A percentile compares a stretch with the other conserved stretches of the same genome.
These are phyloP conservation scores for Oxystoma pomonae DNA, from an alignment of 2,888 invertebrate genomes.

Conservation along the genomic window DNA sequence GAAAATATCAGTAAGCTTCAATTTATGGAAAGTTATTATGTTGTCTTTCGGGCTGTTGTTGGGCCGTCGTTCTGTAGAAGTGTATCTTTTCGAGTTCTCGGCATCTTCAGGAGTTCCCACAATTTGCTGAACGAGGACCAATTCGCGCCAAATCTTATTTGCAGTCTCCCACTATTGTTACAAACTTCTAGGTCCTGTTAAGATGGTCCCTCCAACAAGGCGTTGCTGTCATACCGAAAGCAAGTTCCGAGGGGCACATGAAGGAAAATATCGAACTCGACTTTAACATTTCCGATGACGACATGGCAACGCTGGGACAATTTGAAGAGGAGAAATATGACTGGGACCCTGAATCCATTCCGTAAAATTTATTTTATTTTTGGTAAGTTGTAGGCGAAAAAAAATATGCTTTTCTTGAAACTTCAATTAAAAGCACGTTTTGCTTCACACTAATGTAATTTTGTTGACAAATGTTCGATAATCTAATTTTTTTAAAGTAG, in stretches of 20 bases:
- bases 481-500: too few species aligned
- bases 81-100: too few species aligned
- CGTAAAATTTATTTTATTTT: not conserved
- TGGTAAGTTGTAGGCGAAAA: not conserved
- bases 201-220: conserved; percentile 71
- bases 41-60: too few species aligned
- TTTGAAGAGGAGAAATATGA: conserved; percentile 50
- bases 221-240: conserved; percentile 65
- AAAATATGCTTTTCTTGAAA: too few species aligned
- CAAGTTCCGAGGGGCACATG: conserved; percentile 53
- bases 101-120: too few species aligned
- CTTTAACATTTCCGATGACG: conserved; percentile 53
- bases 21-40: too few species aligned
- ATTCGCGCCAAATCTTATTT: not conserved
- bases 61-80: too few species aligned
- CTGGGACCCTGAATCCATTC: conserved; percentile 52
- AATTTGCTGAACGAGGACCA: too few species aligned
- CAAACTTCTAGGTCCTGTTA: conserved; percentile 50
- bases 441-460: too few species aligned
- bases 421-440: too few species aligned
- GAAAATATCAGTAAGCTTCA: too few species aligned
- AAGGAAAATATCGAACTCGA: conserved; percentile 56
- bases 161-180: not conserved
- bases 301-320: conserved; percentile 51
- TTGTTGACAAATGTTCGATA: too few species aligned